Evolutionary conservation across 2,797 vertebrate species (phyloP).

Genomic region (Gallirallus australis): DNA sequence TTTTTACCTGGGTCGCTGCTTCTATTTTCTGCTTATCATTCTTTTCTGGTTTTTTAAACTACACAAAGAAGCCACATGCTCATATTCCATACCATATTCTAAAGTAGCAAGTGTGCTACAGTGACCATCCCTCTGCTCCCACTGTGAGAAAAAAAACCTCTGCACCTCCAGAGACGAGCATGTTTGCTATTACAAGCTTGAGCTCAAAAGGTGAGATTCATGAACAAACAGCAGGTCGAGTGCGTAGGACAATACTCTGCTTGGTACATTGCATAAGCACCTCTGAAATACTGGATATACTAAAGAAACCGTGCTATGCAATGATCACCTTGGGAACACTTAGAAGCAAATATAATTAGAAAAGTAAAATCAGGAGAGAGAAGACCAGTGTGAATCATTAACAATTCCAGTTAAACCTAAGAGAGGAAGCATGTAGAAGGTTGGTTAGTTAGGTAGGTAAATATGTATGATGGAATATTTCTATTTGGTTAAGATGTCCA

Average conservation of each 20-base stretch:
- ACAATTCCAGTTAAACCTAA: neutral
- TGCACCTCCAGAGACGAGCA: neutral
- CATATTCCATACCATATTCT: neutral
- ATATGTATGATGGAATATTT: neutral
- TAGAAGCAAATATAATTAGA: neutral
- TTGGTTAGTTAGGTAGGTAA: neutral
- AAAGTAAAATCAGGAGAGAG: neutral
- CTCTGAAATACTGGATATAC: neutral
- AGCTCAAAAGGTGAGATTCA: neutral
- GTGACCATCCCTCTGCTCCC: neutral
- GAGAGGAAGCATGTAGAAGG: neutral
- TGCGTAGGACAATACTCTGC: neutral
- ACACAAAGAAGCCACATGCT: neutral
- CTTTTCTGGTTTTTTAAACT: neutral
- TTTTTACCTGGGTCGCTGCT: neutral
- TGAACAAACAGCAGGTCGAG: neutral
- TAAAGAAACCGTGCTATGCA: neutral
- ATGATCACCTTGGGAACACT: neutral
- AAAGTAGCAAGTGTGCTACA: neutral
- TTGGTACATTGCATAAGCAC: neutral
- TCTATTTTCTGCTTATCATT: neutral
- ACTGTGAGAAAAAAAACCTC: neutral
- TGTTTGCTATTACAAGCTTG: neutral
- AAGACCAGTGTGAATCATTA: neutral
- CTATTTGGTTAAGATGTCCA: neutral